A percentile compares a stretch with the other conserved stretches of the same genome.
Conservation (phyloP, 1,140 invertebrate species). For the Megalopta genalis region DNA sequence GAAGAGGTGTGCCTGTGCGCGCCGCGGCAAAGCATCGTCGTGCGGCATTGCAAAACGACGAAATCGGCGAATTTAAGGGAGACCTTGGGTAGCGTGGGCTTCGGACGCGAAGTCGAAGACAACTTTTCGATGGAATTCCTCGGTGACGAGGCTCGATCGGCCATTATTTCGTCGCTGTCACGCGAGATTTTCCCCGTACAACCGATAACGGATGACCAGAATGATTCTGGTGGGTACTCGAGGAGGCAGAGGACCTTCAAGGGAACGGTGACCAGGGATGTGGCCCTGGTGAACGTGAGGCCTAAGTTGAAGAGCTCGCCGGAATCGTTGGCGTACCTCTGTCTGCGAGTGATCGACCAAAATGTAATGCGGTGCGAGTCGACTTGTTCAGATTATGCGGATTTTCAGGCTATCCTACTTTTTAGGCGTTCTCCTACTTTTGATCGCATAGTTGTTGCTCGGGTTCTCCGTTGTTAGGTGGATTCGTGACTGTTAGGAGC, state of each 20-base stretch:
- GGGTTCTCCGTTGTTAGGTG: no score
- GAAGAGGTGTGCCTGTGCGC: not conserved
- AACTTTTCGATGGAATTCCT: not conserved
- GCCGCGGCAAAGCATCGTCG: not conserved
- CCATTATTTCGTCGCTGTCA: not conserved
- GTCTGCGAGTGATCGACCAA: slow-evolving; percentile 43
- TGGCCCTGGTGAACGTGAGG: slow-evolving; percentile 54
- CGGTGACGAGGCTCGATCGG: not conserved
- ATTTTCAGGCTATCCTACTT: no score
- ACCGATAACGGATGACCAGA: no score
- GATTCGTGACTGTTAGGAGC: no score
- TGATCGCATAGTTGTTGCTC: no score
- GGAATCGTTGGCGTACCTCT: slow-evolving; percentile 38
- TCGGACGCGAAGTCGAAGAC: not conserved
- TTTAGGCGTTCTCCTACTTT: no score
- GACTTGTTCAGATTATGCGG: not conserved
- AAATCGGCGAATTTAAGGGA: not conserved
- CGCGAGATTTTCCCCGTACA: not conserved
- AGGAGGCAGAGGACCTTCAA: slow-evolving; percentile 31
- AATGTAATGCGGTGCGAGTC: slow-evolving; percentile 44
- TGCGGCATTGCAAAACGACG: slow-evolving; percentile 13
- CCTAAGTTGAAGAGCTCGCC: slow-evolving; percentile 43
- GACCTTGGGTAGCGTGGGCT: not conserved
- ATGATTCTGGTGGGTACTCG: slow-evolving; percentile 13
- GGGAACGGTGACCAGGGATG: slow-evolving; percentile 46